Conservation (phyloP, 2,888 invertebrate species). For the Drosophila yooni region DNA sequence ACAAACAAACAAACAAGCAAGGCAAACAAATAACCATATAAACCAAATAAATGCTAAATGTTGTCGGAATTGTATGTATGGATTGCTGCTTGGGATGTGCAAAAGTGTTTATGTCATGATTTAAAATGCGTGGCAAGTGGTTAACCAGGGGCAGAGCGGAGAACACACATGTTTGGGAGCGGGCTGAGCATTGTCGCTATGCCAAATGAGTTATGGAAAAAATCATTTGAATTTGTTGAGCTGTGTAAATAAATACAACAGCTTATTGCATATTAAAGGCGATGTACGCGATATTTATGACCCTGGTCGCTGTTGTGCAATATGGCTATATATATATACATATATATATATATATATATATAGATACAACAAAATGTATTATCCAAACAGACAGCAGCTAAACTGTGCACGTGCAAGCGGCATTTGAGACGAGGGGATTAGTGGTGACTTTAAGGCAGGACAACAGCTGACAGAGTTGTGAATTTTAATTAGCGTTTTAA, state of each 20-base stretch:
- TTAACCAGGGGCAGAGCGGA: background rate
- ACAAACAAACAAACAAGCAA: slow-evolving; percentile 9
- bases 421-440: background rate
- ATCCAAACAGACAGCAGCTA: slow-evolving; percentile 13
- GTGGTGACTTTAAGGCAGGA: slow-evolving; percentile 21
- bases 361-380: background rate
- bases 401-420: slow-evolving; percentile 16
- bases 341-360: too few relatives aligned
- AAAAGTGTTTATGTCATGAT: slow-evolving; percentile 66
- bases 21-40: slow-evolving; percentile 10
- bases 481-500: slow-evolving; percentile 16
- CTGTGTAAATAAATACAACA: slow-evolving; percentile 52
- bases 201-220: slow-evolving; percentile 56
- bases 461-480: background rate
- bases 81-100: slow-evolving; percentile 39
- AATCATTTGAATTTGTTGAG: slow-evolving; percentile 55
- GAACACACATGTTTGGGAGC: background rate
- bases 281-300: slow-evolving; percentile 39
- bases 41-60: slow-evolving; percentile 25
- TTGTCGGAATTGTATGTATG: slow-evolving; percentile 2
- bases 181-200: slow-evolving; percentile 12
- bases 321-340: slow-evolving; percentile 6
- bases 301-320: slow-evolving; percentile 45
- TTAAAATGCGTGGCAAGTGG: slow-evolving; percentile 51
- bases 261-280: slow-evolving; percentile 58